Evolutionary conservation across 1,140 invertebrate genomes (phyloP).

Genomic region (Nasonia longicornis): DNA sequence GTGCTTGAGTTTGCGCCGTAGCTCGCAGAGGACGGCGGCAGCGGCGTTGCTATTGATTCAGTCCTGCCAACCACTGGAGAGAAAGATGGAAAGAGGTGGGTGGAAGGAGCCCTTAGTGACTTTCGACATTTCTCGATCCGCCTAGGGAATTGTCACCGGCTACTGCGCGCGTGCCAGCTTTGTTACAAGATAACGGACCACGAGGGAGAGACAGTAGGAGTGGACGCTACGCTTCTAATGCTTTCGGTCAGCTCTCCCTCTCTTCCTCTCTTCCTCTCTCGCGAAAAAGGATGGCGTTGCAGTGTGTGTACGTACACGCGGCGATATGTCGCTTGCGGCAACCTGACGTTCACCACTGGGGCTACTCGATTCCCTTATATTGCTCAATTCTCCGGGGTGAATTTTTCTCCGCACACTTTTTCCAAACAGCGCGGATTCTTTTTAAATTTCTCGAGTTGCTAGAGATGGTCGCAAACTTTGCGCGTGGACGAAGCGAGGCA

Average conservation of each 20-base stretch:
- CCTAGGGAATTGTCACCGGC: slow-evolving; percentile 32
- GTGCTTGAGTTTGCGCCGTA: slow-evolving; percentile 12
- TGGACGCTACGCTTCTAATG: slow-evolving; percentile 15
- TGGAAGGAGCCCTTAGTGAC: slow-evolving; percentile 29
- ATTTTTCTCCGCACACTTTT: not conserved
- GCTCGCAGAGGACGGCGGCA: not conserved
- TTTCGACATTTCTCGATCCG: slow-evolving; percentile 30
- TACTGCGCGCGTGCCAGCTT: slow-evolving; percentile 13
- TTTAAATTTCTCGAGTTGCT: not conserved
- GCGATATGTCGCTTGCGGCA: not conserved
- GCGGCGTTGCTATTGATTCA: slow-evolving; percentile 40
- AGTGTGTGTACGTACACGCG: not conserved
- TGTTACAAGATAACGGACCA: slow-evolving; percentile 38
- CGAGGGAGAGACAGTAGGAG: not conserved
- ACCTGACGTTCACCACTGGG: not conserved
- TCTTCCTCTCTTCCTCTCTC: not conserved
- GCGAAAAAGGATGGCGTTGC: not conserved
- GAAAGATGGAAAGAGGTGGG: not conserved
- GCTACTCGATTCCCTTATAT: not conserved
- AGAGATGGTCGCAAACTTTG: not conserved
- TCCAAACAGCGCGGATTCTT: not conserved
- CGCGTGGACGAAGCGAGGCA: no score
- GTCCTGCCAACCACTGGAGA: slow-evolving; percentile 29
- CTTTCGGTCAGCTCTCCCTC: not conserved
- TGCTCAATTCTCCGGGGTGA: not conserved